A percentile compares a stretch with the other conserved stretches of the same genome.
Conservation (phyloP, 2,888 invertebrate species). For the Vanessa cardui region DNA sequence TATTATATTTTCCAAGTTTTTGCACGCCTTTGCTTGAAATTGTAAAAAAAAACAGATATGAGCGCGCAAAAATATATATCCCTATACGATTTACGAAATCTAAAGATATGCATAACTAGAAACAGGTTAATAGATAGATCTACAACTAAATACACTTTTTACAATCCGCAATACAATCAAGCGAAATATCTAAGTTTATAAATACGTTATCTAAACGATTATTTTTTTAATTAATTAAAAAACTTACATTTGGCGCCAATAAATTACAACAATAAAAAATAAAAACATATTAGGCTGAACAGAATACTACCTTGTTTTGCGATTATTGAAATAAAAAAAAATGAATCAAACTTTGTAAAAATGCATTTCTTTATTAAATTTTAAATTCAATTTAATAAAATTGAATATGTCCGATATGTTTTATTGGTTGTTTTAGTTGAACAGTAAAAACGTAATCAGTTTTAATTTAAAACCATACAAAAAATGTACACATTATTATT, state of each 20-base stretch:
- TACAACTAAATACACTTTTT: conserved; percentile 82
- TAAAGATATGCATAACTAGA: conserved; percentile 81
- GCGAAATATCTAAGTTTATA: conserved; percentile 71
- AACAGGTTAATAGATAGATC: conserved; percentile 77
- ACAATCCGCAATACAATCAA: conserved; percentile 76
- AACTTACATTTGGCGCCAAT: conserved; percentile 38
- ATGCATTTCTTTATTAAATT: neutral
- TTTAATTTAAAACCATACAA: neutral
- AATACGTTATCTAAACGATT: conserved; percentile 66
- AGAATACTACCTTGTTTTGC: neutral
- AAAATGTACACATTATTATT: conserved; percentile 14
- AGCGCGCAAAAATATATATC: conserved; percentile 14
- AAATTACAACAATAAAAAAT: conserved; percentile 2
- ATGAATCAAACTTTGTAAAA: neutral
- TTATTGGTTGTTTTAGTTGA: neutral
- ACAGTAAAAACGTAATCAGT: neutral
- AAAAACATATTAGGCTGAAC: conserved; percentile 1
- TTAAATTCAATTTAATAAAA: neutral
- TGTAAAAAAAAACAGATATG: conserved; percentile 14
- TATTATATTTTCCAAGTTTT: conserved; percentile 40
- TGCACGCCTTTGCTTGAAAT: conserved; percentile 42
- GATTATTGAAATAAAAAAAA: neutral
- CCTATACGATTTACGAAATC: conserved; percentile 66
- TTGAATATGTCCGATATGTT: neutral
- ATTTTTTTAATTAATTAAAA: conserved; percentile 52